Conservation (phyloP, 53 echinoderm and acorn worm genomes). For the Mesocentrotus franciscanus region DNA sequence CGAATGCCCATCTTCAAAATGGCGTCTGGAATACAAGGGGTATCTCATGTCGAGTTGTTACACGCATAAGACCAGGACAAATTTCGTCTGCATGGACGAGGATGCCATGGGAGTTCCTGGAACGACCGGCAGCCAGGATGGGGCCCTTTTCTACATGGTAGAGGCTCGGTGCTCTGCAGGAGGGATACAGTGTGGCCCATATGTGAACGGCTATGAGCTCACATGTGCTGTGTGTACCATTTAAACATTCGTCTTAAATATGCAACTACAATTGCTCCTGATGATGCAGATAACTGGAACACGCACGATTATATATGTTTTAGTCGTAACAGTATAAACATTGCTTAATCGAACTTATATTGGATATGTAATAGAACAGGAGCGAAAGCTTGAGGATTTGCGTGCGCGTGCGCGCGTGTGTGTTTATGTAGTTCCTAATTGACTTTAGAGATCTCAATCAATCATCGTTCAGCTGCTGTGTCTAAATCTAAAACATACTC, state of each 20-base stretch:
- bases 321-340: too few relatives aligned
- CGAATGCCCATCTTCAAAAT: constrained; percentile 66
- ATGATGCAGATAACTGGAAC: too few relatives aligned
- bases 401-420: too few relatives aligned
- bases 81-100: constrained; percentile 63
- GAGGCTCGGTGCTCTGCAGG: constrained; percentile 64
- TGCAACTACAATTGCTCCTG: too few relatives aligned
- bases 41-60: constrained; percentile 57
- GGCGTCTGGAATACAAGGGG: constrained; percentile 74
- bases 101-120: constrained; percentile 53
- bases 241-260: neutral
- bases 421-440: too few relatives aligned
- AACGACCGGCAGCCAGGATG: constrained; percentile 55
- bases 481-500: too few relatives aligned
- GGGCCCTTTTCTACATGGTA: constrained; percentile 66
- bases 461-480: too few relatives aligned
- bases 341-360: too few relatives aligned
- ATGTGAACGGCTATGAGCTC: constrained; percentile 73
- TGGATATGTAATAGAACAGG: too few relatives aligned
- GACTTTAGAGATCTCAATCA: too few relatives aligned
- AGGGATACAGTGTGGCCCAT: constrained; percentile 68
- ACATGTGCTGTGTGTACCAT: constrained; percentile 76
- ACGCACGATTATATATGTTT: too few relatives aligned
- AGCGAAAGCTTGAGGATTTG: too few relatives aligned
- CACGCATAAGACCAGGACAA: constrained; percentile 9